These are phyloP conservation scores for Hemaris fuciformis DNA, from an alignment of 2,888 invertebrate genomes.

Conservation along the genomic window DNA sequence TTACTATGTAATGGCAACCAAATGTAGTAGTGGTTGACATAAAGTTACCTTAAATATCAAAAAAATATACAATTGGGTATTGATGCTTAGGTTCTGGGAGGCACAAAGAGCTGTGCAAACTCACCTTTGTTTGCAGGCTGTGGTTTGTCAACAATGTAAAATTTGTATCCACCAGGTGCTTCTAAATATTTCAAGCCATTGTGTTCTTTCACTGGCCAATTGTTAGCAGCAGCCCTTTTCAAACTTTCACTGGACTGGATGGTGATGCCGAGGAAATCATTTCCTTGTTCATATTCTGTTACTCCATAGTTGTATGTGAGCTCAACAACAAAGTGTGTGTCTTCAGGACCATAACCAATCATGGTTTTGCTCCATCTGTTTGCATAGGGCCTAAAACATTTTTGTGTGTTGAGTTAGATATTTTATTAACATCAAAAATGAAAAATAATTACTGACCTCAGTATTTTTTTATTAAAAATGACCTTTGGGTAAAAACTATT, in stretches of 20 bases:
- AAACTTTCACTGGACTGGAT: slow-evolving; percentile 90
- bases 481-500: no score
- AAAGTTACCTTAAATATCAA: no score
- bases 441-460: no score
- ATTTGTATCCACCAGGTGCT: slow-evolving; percentile 97
- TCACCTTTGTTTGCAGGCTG: slow-evolving; percentile 85
- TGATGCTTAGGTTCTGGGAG: no score
- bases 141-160: slow-evolving; percentile 88
- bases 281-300: slow-evolving; percentile 91
- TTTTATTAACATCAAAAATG: no score
- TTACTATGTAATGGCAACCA: no score
- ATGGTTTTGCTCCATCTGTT: slow-evolving; percentile 99
- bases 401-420: no score
- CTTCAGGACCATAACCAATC: slow-evolving; percentile 98
- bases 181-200: slow-evolving; percentile 83
- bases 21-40: no score
- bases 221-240: slow-evolving; percentile 85
- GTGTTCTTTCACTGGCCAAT: slow-evolving; percentile 87
- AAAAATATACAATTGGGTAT: no score
- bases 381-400: slow-evolving; percentile 95
- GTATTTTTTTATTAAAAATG: no score
- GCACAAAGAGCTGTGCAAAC: no score
- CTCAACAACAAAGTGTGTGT: slow-evolving; percentile 96
- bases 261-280: slow-evolving; percentile 94
- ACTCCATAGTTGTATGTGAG: slow-evolving; percentile 98